Conservation (phyloP, 2,113 vertebrate species). For the Proteles cristata region DNA sequence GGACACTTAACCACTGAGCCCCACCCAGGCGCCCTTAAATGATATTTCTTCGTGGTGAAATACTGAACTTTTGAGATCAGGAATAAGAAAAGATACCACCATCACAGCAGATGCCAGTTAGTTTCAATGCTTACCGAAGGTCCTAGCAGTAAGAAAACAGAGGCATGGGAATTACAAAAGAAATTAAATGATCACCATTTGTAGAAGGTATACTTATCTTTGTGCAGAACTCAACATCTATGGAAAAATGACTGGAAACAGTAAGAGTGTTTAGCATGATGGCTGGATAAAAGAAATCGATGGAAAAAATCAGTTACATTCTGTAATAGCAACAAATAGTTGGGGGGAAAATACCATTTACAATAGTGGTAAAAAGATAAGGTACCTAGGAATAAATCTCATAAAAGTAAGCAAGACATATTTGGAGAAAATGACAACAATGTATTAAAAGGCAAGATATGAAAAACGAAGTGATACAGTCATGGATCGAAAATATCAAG, state of each 20-base stretch:
- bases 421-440: conserved; percentile 1
- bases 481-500: neutral
- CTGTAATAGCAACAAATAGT: neutral
- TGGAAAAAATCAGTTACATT: neutral
- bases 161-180: neutral
- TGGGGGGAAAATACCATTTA: neutral
- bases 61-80: neutral
- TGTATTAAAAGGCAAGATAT: neutral
- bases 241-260: conserved; percentile 35
- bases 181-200: neutral
- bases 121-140: neutral
- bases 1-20: too few relatives aligned
- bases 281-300: neutral
- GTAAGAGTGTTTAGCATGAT: conserved; percentile 25
- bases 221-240: neutral
- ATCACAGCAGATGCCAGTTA: neutral
- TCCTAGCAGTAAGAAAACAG: neutral
- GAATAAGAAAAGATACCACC: neutral
- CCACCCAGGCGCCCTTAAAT: neutral
- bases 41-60: conserved; percentile 6
- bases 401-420: neutral
- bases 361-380: neutral
- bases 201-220: conserved; percentile 13
- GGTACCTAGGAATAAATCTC: neutral
- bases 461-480: neutral